These are phyloP conservation scores for Hydrolagus affinis DNA, from an alignment of 2,113 vertebrate genomes.

Conservation along the genomic window DNA sequence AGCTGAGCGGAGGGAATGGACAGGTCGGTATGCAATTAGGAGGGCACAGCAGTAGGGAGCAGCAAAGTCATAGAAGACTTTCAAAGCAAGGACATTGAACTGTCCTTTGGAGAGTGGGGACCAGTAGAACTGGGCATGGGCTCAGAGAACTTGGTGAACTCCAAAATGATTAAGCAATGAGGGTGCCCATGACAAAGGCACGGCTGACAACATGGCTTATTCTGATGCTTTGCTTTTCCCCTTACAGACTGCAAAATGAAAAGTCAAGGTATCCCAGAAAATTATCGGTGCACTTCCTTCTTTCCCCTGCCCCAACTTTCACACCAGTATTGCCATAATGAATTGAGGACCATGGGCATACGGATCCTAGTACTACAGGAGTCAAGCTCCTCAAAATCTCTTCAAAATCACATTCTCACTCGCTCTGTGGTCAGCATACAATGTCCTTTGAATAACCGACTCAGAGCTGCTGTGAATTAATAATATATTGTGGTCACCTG, in stretches of 20 bases:
- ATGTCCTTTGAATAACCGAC: background rate
- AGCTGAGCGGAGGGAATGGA: too few species aligned
- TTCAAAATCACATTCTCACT: background rate
- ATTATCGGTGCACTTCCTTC: background rate
- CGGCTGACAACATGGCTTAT: background rate
- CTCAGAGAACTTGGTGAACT: background rate
- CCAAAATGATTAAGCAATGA: background rate
- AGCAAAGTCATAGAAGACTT: too few species aligned
- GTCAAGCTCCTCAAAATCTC: background rate
- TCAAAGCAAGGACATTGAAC: too few species aligned
- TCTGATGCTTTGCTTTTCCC: background rate
- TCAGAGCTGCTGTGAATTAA: background rate
- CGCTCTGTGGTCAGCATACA: background rate
- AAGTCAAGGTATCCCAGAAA: background rate
- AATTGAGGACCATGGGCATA: conserved; percentile 13
- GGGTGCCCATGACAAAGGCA: background rate
- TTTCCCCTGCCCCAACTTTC: background rate
- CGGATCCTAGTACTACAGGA: background rate
- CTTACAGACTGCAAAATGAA: conserved; percentile 22
- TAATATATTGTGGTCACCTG: background rate
- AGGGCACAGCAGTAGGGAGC: too few species aligned
- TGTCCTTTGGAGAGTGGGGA: too few species aligned
- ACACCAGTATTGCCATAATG: conserved; percentile 14
- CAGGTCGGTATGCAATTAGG: too few species aligned
- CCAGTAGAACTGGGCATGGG: too few species aligned